phyloP scores from a whole-genome alignment of 37 sponge, comb jelly and placozoan genomes.

The Ianthella basta region DNA sequence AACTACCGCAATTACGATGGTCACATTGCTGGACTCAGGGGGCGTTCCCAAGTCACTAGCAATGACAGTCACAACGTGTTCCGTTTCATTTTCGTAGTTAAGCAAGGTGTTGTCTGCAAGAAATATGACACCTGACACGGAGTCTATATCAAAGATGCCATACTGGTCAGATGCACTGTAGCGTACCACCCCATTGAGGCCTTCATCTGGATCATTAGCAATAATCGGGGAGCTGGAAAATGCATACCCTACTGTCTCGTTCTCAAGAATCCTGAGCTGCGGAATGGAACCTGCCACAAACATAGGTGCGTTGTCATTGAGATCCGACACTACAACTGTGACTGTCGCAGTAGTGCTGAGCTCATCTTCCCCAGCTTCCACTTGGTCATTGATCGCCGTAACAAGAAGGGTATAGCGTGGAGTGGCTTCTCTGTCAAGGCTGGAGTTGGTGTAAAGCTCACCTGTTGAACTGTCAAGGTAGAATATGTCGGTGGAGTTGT shows the following conservation, averaged over 20 bases:
- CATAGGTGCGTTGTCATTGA: conserved; percentile 62
- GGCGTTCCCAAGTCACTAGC: conserved; percentile 51
- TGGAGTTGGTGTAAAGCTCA: conserved; percentile 22
- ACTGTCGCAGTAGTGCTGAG: conserved; percentile 27
- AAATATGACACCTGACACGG: conserved; percentile 41
- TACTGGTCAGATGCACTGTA: conserved; percentile 31
- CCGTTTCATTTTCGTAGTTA: conserved; percentile 44
- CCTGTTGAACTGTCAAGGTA: conserved; percentile 50
- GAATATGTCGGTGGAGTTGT: conserved; percentile 34
- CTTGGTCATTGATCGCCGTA: conserved; percentile 7
- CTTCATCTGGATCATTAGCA: conserved; percentile 55
- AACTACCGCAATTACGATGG: conserved; percentile 34
- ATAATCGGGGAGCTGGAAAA: conserved; percentile 10
- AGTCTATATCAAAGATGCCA: conserved; percentile 39
- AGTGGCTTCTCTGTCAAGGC: conserved; percentile 5
- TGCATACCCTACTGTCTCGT: neutral
- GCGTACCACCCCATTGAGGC: conserved; percentile 17
- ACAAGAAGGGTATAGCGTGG: neutral
- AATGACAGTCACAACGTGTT: conserved; percentile 40
- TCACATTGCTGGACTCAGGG: neutral
- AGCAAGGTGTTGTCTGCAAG: conserved; percentile 3
- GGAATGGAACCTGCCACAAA: conserved; percentile 27
- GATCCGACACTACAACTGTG: conserved; percentile 39
- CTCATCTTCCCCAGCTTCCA: neutral
- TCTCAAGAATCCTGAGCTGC: conserved; percentile 5